phyloP scores from a whole-genome alignment of 2,797 vertebrate species.

The Acanthopagrus latus region DNA sequence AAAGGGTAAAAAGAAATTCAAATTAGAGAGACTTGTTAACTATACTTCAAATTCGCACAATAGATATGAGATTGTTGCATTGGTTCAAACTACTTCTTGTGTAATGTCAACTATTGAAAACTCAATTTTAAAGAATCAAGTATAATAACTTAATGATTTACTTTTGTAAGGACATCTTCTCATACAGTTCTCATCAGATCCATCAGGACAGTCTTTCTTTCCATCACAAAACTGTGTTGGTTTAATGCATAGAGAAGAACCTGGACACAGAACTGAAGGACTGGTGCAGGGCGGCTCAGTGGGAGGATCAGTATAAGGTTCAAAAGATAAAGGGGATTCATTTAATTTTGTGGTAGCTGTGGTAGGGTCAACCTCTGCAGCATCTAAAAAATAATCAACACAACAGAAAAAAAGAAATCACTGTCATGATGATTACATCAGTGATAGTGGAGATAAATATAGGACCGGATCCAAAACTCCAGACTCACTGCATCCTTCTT shows the following conservation, averaged over 20 bases:
- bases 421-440: not conserved
- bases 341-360: not conserved
- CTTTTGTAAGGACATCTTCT: conserved; percentile 80
- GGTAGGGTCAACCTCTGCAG: not conserved
- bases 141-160: no score
- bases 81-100: no score
- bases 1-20: not conserved
- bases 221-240: conserved; percentile 87
- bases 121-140: no score
- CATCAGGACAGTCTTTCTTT: conserved; percentile 87
- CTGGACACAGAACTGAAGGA: conserved; percentile 82
- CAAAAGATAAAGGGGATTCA: not conserved
- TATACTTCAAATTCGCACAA: no score
- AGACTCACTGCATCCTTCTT: conserved; percentile 78
- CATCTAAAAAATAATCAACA: conserved; percentile 46
- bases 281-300: conserved; percentile 65
- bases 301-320: not conserved
- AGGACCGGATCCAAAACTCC: no score
- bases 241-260: conserved; percentile 81
- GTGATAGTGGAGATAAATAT: no score
- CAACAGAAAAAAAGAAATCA: not conserved
- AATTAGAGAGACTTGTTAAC: no score
- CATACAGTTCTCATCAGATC: conserved; percentile 88
- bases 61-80: no score
- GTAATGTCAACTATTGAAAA: no score